Evolutionary conservation across 1,140 invertebrate species (phyloP).

Genomic region (Pygmarrhopalites habei): DNA sequence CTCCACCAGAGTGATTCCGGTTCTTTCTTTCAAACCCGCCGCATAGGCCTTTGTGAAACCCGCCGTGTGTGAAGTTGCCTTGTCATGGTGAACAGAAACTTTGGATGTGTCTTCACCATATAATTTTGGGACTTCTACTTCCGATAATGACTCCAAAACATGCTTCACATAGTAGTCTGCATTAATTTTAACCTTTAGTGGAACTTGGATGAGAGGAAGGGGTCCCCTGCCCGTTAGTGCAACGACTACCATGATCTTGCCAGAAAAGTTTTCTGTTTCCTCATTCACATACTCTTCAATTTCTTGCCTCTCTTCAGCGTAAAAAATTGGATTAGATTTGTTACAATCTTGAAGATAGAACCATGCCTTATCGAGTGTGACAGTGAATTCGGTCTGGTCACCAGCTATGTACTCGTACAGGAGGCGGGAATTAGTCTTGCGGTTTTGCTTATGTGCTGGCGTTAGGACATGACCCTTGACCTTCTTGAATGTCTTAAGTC

Average conservation of each 20-base stretch:
- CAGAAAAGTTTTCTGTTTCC: neutral
- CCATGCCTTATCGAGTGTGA: conserved; percentile 14
- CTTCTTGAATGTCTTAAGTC: neutral
- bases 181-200: conserved; percentile 7
- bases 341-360: conserved; percentile 3
- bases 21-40: conserved; percentile 3
- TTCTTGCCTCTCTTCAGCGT: neutral
- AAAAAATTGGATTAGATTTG: neutral
- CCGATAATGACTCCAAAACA: conserved; percentile 4
- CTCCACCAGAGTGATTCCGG: conserved; percentile 7
- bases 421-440: neutral
- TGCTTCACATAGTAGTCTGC: conserved; percentile 1
- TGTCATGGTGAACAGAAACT: conserved; percentile 14
- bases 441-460: conserved; percentile 6
- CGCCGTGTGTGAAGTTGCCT: conserved; percentile 1
- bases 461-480: neutral
- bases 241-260: conserved; percentile 8
- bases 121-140: neutral
- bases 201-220: conserved; percentile 6
- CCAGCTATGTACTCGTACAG: conserved; percentile 17
- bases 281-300: neutral
- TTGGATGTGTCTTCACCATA: neutral
- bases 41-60: conserved; percentile 8
- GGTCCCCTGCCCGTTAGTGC: conserved; percentile 12
- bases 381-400: neutral